A percentile compares a stretch with the other conserved stretches of the same genome.
Evolutionary conservation across 2,888 invertebrate species (phyloP).

Genomic region (Pristionchus arcanus): DNA sequence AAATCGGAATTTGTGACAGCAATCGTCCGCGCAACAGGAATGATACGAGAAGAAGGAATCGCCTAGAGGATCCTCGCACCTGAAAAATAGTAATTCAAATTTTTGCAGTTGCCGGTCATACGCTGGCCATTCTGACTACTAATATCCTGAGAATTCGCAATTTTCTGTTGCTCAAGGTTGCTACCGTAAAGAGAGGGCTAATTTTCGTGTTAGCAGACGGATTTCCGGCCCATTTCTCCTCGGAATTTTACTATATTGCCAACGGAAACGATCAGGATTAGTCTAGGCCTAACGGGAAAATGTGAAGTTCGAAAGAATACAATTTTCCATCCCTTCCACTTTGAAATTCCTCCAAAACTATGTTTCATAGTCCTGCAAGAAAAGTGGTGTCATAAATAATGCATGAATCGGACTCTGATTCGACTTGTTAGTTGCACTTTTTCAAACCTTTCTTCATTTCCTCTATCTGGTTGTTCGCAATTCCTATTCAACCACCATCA

Average conservation of each 20-base stretch:
- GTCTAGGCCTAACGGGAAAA: no score
- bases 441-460: not conserved
- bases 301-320: no score
- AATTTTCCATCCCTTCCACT: not conserved
- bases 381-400: no score
- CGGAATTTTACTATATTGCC: not conserved
- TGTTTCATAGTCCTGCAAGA: no score
- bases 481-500: constrained; percentile 24
- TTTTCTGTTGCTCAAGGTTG: not conserved
- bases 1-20: constrained; percentile 66
- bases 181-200: constrained; percentile 22
- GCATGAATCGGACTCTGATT: not conserved
- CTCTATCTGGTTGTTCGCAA: not conserved
- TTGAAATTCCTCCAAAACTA: no score
- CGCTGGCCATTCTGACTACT: no score
- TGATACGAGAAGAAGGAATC: constrained; percentile 67
- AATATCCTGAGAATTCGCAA: no score
- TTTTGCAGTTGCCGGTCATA: no score
- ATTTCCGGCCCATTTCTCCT: not conserved
- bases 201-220: constrained; percentile 28
- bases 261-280: not conserved
- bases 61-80: constrained; percentile 64
- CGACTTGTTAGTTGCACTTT: not conserved
- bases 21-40: constrained; percentile 67
- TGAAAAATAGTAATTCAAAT: constrained; percentile 57